Conservation (phyloP, 2,888 invertebrate species). For the Sinhomidia bicolor region DNA sequence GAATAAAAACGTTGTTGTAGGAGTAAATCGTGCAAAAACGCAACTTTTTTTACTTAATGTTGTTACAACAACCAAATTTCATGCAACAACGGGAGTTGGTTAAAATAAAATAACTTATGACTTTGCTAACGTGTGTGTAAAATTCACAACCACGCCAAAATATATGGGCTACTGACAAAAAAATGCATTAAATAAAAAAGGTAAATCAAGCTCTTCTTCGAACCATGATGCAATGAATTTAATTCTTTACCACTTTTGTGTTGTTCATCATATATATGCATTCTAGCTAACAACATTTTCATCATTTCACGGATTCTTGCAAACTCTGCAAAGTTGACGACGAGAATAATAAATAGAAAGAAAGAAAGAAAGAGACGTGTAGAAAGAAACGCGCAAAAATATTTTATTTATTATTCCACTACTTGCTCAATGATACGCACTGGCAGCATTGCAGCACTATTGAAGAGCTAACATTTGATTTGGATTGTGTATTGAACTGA, state of each 20-base stretch:
- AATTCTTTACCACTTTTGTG: neutral
- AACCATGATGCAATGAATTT: neutral
- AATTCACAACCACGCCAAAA: neutral
- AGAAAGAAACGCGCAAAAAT: no score
- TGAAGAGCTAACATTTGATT: neutral
- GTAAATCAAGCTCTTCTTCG: neutral
- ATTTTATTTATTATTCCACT: no score
- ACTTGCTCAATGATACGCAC: neutral
- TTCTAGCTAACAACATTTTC: neutral
- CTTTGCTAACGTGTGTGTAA: neutral
- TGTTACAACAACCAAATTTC: no score
- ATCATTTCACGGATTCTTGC: conserved; percentile 1
- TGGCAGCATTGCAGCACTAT: neutral
- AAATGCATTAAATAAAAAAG: neutral
- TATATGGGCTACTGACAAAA: conserved; percentile 3
- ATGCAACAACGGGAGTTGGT: conserved; percentile 5
- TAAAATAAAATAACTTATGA: neutral
- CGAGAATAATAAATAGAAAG: neutral
- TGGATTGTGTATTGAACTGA: conserved; percentile 40
- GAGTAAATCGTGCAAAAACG: neutral
- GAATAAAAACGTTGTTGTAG: neutral
- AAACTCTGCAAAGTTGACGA: neutral
- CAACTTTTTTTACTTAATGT: neutral
- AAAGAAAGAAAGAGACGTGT: no score
- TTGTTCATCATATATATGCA: no score